These are phyloP conservation scores for Melanargia galathea DNA, from an alignment of 2,888 invertebrate genomes.

Conservation along the genomic window DNA sequence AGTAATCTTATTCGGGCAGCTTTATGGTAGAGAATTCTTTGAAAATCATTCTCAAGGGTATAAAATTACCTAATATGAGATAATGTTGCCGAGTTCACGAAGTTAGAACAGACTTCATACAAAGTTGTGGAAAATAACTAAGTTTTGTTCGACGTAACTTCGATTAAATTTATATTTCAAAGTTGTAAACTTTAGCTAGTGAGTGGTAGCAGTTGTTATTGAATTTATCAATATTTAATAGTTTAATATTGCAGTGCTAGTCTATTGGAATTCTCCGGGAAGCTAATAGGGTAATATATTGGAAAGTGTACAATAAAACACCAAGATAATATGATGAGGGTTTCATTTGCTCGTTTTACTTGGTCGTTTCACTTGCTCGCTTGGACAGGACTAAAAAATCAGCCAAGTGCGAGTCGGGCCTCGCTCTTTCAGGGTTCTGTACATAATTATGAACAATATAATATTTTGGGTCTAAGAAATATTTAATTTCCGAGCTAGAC, in stretches of 20 bases:
- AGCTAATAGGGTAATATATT: neutral
- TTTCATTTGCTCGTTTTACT: too few relatives aligned
- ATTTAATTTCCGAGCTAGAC: too few relatives aligned
- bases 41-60: neutral
- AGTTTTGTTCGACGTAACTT: constrained; percentile 17
- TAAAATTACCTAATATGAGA: neutral
- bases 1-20: too few relatives aligned
- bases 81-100: constrained; percentile 3
- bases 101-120: constrained; percentile 11
- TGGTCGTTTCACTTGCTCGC: too few relatives aligned
- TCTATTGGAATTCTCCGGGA: neutral
- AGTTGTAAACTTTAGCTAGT: constrained; percentile 12
- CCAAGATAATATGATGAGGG: neutral
- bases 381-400: too few relatives aligned
- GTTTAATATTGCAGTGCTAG: neutral
- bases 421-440: too few relatives aligned
- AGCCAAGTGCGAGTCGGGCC: too few relatives aligned
- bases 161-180: constrained; percentile 20
- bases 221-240: constrained; percentile 11
- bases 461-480: too few relatives aligned
- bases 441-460: too few relatives aligned
- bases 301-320: neutral
- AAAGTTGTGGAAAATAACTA: constrained; percentile 16
- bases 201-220: constrained; percentile 4
- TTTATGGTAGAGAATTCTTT: too few relatives aligned